phyloP scores from a whole-genome alignment of 2,797 vertebrate genomes.

The Alcedo quadribrachys region DNA sequence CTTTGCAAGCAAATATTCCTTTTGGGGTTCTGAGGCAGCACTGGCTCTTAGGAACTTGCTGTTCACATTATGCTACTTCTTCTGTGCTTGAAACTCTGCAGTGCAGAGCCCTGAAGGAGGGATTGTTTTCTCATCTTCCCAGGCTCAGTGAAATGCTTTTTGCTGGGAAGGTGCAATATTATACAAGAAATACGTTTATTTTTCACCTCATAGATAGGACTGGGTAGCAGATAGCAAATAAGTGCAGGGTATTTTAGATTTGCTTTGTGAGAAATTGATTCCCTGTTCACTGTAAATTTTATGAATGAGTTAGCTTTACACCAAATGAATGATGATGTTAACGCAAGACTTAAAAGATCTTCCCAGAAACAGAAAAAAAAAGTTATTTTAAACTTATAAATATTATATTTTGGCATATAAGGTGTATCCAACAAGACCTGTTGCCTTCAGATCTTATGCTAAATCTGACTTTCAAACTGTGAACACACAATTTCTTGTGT shows the following conservation, averaged over 20 bases:
- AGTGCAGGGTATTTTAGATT: not conserved
- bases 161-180: not conserved
- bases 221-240: not conserved
- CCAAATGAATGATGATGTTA: not conserved
- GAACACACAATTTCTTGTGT: not conserved
- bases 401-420: too few relatives aligned
- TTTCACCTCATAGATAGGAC: not conserved
- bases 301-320: not conserved
- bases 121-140: not conserved
- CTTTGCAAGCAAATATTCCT: not conserved
- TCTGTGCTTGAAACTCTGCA: not conserved
- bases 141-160: not conserved
- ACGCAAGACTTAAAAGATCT: not conserved
- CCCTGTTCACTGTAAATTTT: not conserved
- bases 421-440: not conserved
- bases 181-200: not conserved
- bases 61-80: not conserved
- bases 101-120: accelerated
- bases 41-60: not conserved
- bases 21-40: not conserved
- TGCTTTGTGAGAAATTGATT: not conserved
- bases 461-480: not conserved
- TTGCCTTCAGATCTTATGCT: not conserved
- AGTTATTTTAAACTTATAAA: too few relatives aligned
- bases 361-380: not conserved